These are phyloP conservation scores for Cariama cristata DNA, from an alignment of 2,113 vertebrate genomes.

Conservation along the genomic window DNA sequence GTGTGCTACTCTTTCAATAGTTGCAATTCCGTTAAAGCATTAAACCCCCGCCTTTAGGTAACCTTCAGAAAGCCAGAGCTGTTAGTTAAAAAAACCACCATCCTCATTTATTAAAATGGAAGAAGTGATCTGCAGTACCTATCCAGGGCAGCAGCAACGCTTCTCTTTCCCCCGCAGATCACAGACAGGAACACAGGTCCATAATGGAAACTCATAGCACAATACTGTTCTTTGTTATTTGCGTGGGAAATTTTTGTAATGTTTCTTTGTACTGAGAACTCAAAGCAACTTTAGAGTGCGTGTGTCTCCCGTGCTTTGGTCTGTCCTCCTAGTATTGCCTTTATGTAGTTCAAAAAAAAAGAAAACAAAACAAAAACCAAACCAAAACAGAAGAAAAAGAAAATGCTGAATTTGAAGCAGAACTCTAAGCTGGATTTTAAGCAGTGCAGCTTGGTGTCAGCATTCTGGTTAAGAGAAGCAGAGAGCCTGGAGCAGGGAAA, in stretches of 20 bases:
- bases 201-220: neutral
- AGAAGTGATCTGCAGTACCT: neutral
- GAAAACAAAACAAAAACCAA: too few species aligned
- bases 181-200: neutral
- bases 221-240: constrained; percentile 4
- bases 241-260: neutral
- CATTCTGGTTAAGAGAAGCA: neutral
- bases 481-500: neutral
- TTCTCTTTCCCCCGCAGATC: neutral
- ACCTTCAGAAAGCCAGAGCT: neutral
- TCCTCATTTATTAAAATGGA: neutral
- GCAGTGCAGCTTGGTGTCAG: neutral
- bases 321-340: neutral
- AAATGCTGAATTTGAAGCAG: constrained; percentile 4
- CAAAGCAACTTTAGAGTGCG: neutral
- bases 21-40: neutral
- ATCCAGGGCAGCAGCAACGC: neutral
- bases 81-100: neutral
- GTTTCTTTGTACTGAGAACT: constrained; percentile 35
- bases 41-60: neutral
- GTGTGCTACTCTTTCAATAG: neutral
- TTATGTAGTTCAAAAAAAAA: neutral
- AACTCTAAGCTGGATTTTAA: neutral
- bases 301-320: neutral
- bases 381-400: neutral